Evolutionary conservation across 2,888 invertebrate species (phyloP), one percentile per base, ranked within the genome.

Genomic region (Chydorus sphaericus): DNA sequence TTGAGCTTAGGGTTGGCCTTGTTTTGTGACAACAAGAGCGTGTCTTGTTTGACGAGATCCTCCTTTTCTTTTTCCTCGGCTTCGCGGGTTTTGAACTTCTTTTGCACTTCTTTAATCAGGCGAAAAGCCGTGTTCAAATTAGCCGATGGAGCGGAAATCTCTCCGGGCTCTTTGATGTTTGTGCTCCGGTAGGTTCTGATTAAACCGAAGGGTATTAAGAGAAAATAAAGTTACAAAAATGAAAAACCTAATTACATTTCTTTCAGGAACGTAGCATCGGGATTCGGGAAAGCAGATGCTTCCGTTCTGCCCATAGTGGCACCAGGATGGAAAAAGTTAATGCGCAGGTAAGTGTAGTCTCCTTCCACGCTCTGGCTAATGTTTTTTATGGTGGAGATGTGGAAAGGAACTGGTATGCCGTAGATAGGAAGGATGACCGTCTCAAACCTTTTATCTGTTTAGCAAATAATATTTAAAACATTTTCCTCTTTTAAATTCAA

Each of bases 251-350:
- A 84, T 80, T 72, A 89, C 82, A 98, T 84, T 80, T 99, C 98
- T 74, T 98, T 98, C 11, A 97, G 82, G 69, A 93, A 98, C 0
- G 92, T 93, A 3, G 96, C 92, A 69, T 97, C 92, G 0, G 96
- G 92, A 66, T 93, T 86, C 2, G 91, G 83, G 70, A 93, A 96
- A 58, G 83, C 79, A 2, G 86, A 86, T 7, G 88, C 88, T 68
- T 96, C 96, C 65, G 88, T 88, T 59, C 88, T 79, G 0, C 93
- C 94, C 80, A 98, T 87, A 0, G 96, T 89, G 11, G 91, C 87
- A 20, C 97, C 98, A 31, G 98, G 98, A 71, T 96, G 94, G 73
- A 93, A 96, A 71, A 98, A 98, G 72, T 98, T 98, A 65, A 98
- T 87, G 68, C 79, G 83, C 62, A 98, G 80, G 71, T 98, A 99